A percentile compares a stretch with the other conserved stretches of the same genome.
Conservation (phyloP, 2,888 invertebrate genomes). For the Mesorhabditis sp. region DNA sequence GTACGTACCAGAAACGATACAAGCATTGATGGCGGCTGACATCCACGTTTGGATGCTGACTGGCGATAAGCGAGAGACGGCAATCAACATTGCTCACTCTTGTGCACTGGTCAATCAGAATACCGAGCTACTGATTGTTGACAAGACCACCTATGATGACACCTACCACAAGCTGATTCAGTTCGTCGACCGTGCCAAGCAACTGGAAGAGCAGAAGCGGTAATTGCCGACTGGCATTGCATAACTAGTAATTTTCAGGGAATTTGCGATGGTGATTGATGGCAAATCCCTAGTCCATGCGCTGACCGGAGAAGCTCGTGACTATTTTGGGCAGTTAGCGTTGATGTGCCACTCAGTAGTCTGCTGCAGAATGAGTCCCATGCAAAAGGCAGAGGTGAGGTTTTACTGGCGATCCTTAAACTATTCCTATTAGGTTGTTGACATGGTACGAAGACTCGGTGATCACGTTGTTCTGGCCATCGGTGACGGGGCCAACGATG, state of each 20-base stretch:
- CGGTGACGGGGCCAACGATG: constrained; percentile 95
- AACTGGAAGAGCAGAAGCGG: constrained; percentile 25
- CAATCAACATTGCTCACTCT: constrained; percentile 80
- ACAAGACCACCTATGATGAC: constrained; percentile 49
- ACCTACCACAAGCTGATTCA: constrained; percentile 42
- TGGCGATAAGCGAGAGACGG: constrained; percentile 98
- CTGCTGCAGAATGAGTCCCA: constrained; percentile 92
- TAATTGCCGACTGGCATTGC: constrained; percentile 1
- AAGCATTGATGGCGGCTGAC: constrained; percentile 82
- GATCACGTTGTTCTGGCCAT: constrained; percentile 87
- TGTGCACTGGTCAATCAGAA: constrained; percentile 41
- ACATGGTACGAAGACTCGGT: constrained; percentile 65
- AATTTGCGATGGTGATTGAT: constrained; percentile 86
- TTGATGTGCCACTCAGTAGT: constrained; percentile 91
- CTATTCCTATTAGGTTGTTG: constrained; percentile 59
- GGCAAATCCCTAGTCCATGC: constrained; percentile 65
- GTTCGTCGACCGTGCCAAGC: constrained; percentile 28
- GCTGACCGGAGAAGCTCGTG: constrained; percentile 71
- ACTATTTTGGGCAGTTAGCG: constrained; percentile 89
- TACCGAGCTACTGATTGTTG: constrained; percentile 45
- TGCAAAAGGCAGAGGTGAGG: constrained; percentile 73
- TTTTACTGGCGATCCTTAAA: constrained; percentile 31
- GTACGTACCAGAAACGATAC: constrained; percentile 89
- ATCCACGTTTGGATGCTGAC: constrained; percentile 96
- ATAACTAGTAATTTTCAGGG: constrained; percentile 60